A percentile compares a stretch with the other conserved stretches of the same genome.
These are phyloP conservation scores for Toxotes jaculatrix DNA, from an alignment of 2,113 vertebrate genomes.

Conservation along the genomic window DNA sequence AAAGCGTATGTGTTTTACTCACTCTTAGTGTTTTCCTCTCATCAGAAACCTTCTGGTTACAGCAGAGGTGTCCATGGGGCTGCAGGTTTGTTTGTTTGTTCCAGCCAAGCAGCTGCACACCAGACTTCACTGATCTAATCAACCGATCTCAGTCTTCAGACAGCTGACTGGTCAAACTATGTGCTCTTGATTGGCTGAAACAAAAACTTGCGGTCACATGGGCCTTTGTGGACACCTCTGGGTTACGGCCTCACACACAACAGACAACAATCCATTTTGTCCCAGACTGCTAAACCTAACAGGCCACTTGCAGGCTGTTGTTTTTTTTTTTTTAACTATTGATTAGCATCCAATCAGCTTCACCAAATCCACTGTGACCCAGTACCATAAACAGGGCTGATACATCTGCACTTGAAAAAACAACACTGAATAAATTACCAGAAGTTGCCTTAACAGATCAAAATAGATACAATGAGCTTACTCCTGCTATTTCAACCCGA, in stretches of 20 bases:
- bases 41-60: too few relatives aligned
- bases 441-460: conserved; percentile 8
- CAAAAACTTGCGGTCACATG: too few relatives aligned
- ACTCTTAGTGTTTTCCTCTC: background rate
- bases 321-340: background rate
- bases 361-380: background rate
- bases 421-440: background rate
- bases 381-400: background rate
- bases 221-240: too few relatives aligned
- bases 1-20: background rate
- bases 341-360: background rate
- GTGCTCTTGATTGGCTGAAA: too few relatives aligned
- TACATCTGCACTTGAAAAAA: background rate
- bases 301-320: background rate
- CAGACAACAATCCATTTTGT: background rate
- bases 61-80: too few relatives aligned
- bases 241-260: too few relatives aligned
- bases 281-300: background rate
- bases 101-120: too few relatives aligned
- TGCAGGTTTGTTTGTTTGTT: too few relatives aligned
- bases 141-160: too few relatives aligned
- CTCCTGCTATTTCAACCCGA: conserved; percentile 24
- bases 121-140: too few relatives aligned
- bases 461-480: conserved; percentile 56
- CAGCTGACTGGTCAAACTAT: too few relatives aligned